Evolutionary conservation across 2,888 invertebrate species (phyloP).

Genomic region (Lithodes maja): DNA sequence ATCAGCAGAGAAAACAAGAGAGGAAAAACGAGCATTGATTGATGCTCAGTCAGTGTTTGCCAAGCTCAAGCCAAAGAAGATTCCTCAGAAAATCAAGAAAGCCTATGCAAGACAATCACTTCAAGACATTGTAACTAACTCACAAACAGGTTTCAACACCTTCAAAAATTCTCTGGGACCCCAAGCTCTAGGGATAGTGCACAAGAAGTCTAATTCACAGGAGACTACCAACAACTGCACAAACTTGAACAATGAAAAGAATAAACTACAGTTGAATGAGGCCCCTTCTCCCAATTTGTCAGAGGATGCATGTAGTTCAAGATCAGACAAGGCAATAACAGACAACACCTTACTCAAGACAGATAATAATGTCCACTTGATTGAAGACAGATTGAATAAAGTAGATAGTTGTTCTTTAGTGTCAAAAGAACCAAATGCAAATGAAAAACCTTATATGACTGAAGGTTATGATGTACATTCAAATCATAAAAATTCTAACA

Average conservation of each 20-base stretch:
- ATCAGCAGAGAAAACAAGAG: constrained; percentile 31
- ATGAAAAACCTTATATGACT: not conserved
- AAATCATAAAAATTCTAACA: not conserved
- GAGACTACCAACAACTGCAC: not conserved
- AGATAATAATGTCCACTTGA: not conserved
- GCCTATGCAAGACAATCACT: constrained; percentile 63
- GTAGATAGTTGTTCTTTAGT: not conserved
- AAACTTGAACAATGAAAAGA: not conserved
- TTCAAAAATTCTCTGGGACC: constrained; percentile 44
- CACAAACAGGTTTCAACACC: constrained; percentile 47
- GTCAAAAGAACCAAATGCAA: not conserved
- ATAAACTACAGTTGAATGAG: not conserved
- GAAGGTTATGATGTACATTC: not conserved
- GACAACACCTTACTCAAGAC: too few relatives aligned
- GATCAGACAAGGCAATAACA: too few relatives aligned
- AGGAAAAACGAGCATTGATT: constrained; percentile 44
- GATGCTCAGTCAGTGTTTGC: constrained; percentile 66
- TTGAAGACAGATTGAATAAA: not conserved
- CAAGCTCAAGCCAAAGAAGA: constrained; percentile 47
- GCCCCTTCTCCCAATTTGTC: not conserved
- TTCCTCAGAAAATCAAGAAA: constrained; percentile 59
- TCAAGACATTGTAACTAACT: constrained; percentile 45
- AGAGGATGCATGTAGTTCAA: not conserved
- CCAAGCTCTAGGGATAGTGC: constrained; percentile 46
- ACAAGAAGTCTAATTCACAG: constrained; percentile 28